These are phyloP conservation scores for Gasterosteus nipponicus DNA, from an alignment of 2,113 vertebrate species.

Conservation along the genomic window DNA sequence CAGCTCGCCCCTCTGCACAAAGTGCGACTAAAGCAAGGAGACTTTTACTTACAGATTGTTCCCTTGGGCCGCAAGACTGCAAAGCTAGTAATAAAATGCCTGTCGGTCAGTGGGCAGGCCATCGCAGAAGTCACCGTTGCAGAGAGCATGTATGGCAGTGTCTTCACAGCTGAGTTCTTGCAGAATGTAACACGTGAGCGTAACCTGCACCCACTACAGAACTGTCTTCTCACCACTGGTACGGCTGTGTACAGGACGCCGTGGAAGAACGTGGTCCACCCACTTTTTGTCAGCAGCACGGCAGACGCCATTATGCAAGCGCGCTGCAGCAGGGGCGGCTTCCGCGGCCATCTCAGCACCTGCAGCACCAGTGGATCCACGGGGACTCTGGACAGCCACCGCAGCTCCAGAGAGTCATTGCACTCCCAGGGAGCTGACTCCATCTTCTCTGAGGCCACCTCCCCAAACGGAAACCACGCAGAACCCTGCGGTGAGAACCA, in stretches of 20 bases:
- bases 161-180: slow-evolving; percentile 86
- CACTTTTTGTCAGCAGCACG: slow-evolving; percentile 80
- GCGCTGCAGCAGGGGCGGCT: slow-evolving; percentile 54
- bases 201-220: slow-evolving; percentile 81
- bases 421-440: slow-evolving; percentile 80
- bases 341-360: slow-evolving; percentile 71
- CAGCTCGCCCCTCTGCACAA: slow-evolving; percentile 84
- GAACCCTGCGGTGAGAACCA: slow-evolving; percentile 44
- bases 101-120: slow-evolving; percentile 81
- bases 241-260: slow-evolving; percentile 80
- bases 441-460: slow-evolving; percentile 72
- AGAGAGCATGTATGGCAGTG: slow-evolving; percentile 83
- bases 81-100: slow-evolving; percentile 86
- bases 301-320: slow-evolving; percentile 79
- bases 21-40: slow-evolving; percentile 83
- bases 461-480: slow-evolving; percentile 50
- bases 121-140: slow-evolving; percentile 81
- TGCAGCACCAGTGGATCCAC: slow-evolving; percentile 78
- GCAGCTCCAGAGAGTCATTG: slow-evolving; percentile 80
- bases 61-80: slow-evolving; percentile 81
- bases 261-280: slow-evolving; percentile 85
- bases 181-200: slow-evolving; percentile 82
- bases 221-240: slow-evolving; percentile 84
- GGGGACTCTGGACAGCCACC: slow-evolving; percentile 80
- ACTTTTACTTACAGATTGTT: slow-evolving; percentile 87